Evolutionary conservation across 2,888 invertebrate species (phyloP), one percentile per base, ranked within the genome.

Genomic region (Drosophila peninsularis): DNA sequence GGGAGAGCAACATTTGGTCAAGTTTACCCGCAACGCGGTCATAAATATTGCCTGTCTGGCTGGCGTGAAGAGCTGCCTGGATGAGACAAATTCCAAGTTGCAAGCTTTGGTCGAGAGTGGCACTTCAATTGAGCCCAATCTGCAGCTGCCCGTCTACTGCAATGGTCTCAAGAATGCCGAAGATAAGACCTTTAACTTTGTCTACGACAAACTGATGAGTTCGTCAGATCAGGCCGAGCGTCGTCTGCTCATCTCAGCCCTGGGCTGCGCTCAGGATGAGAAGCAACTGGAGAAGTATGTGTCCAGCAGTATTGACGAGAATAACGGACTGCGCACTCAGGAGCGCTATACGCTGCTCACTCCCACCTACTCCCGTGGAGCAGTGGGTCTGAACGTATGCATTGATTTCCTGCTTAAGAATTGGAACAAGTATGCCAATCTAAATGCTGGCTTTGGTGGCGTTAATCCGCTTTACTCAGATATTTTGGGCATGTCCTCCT

Each of bases 211-310:
- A 63, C 95, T 95, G 80, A 82, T 92, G 54, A 78, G 75, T 0
- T 93, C 94, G 0, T 92, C 93, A 0, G 94, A 94, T 62, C 94
- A 95, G 10, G 94, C 94, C 0, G 95, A 95, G 71, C 94, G 94
- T 68, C 91, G 93, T 0, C 93, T 93, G 17, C 91, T 96, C 0
- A 93, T 96, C 47, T 92, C 93, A 0, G 93, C 95, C 0, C 89
- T 97, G 53, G 95, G 95, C 10, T 96, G 96, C 80, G 93, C 95
- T 3, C 92, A 93, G 19, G 93, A 95, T 52, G 83, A 90, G 0
- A 93, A 93, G 36, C 93, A 94, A 7, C 92, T 96, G 19, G 77
- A 89, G 39, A 93, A 93, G 93, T 95, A 92, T 90, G 91, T 92
- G 19, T 60, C 72, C 27, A 90, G 89, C 68, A 90, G 91, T 17